Conservation (phyloP, 2,888 invertebrate species). For the Hemaris fuciformis region DNA sequence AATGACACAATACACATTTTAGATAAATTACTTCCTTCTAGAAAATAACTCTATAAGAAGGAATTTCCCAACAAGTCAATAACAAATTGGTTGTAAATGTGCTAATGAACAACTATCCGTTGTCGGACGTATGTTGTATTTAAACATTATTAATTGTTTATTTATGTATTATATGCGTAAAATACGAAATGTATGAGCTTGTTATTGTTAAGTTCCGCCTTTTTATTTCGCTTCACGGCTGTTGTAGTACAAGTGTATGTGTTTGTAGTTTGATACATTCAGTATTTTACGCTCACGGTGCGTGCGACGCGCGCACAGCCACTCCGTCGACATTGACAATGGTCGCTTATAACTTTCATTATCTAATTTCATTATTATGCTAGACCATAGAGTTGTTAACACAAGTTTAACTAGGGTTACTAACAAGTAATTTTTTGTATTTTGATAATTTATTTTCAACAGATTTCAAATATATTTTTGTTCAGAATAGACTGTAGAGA, state of each 20-base stretch:
- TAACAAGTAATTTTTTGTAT: neutral
- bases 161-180: slow-evolving; percentile 48
- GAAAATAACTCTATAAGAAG: neutral
- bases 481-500: too few species aligned
- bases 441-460: neutral
- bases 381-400: slow-evolving; percentile 43
- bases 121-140: slow-evolving; percentile 21
- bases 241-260: slow-evolving; percentile 30
- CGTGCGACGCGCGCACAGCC: slow-evolving; percentile 7
- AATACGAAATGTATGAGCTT: slow-evolving; percentile 61
- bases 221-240: slow-evolving; percentile 53
- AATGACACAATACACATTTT: neutral
- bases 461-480: too few species aligned
- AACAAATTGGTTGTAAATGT: slow-evolving; percentile 26
- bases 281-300: slow-evolving; percentile 62
- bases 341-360: slow-evolving; percentile 30
- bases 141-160: slow-evolving; percentile 8
- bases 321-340: neutral
- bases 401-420: slow-evolving; percentile 26
- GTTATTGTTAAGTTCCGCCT: slow-evolving; percentile 51
- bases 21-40: neutral
- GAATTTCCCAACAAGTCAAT: neutral
- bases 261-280: slow-evolving; percentile 39
- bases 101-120: slow-evolving; percentile 8
- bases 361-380: slow-evolving; percentile 60